Percentiles rank a stretch among this genome's conserved stretches.
These are phyloP conservation scores for Hemiprocne comata DNA, from an alignment of 2,113 vertebrate species.

Conservation along the genomic window DNA sequence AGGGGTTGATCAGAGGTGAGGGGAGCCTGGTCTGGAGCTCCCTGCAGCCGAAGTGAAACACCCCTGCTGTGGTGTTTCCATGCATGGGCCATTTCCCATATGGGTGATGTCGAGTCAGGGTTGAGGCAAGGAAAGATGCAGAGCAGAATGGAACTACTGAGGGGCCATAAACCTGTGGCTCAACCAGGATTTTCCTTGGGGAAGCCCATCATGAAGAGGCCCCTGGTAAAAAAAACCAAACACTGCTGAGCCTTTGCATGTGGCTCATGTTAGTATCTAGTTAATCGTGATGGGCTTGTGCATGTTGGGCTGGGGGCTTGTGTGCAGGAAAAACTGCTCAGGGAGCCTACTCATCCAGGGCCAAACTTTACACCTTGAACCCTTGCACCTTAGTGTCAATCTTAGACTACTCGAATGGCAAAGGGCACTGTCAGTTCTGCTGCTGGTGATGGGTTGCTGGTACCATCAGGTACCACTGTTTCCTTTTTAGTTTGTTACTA, in stretches of 20 bases:
- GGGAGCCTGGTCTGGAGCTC: background rate
- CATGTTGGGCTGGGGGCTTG: fast-evolving
- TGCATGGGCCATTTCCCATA: background rate
- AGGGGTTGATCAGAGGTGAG: background rate
- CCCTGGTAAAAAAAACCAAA: background rate
- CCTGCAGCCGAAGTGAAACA: background rate
- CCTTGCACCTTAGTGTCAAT: background rate
- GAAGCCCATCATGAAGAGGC: background rate
- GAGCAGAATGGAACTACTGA: background rate
- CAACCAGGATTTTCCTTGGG: background rate
- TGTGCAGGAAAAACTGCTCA: background rate
- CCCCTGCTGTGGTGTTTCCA: background rate
- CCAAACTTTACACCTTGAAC: background rate
- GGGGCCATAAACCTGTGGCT: background rate
- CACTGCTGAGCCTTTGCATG: background rate
- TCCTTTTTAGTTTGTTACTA: background rate
- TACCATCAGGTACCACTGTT: background rate
- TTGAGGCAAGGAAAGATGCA: background rate
- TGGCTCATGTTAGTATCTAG: background rate
- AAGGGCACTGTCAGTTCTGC: background rate
- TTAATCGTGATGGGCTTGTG: background rate
- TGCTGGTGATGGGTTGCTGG: background rate
- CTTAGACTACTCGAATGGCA: fast-evolving
- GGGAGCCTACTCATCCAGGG: background rate
- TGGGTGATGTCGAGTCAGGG: background rate